Evolutionary conservation across 2,113 vertebrate species (phyloP).

Genomic region (Solenodon paradoxus): DNA sequence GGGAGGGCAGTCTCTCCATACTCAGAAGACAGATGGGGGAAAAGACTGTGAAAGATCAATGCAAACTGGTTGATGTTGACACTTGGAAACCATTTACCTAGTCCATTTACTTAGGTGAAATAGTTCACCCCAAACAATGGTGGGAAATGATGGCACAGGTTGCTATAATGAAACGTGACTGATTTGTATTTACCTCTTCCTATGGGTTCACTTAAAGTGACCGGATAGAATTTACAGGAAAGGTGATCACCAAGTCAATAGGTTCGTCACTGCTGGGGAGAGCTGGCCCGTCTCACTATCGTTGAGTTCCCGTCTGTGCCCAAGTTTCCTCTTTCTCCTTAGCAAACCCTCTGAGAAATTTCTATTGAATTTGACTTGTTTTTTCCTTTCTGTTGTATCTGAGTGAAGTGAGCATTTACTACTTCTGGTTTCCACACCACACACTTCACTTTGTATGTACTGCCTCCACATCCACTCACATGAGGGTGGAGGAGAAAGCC

Average conservation of each 20-base stretch:
- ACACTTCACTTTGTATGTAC: not conserved
- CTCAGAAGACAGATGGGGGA: not conserved
- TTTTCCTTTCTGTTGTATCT: not conserved
- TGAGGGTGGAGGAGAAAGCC: not conserved
- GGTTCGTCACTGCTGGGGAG: not conserved
- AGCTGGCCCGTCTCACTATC: not conserved
- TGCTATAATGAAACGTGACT: not conserved
- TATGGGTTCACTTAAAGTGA: not conserved
- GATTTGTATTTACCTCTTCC: not conserved
- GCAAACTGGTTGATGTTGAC: not conserved
- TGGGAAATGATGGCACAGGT: not conserved
- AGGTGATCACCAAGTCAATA: not conserved
- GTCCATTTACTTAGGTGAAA: slow-evolving; percentile 7
- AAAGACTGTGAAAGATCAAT: not conserved
- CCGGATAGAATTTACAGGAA: not conserved
- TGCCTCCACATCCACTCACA: not conserved
- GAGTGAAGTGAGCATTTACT: not conserved
- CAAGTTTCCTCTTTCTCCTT: not conserved
- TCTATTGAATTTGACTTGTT: not conserved
- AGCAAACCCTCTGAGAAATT: fast-evolving
- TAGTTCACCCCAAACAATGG: not conserved
- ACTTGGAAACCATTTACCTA: not conserved
- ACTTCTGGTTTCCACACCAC: not conserved
- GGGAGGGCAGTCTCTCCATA: not conserved
- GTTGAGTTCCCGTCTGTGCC: not conserved